These are phyloP conservation scores for Drosophila funebris DNA, from an alignment of 1,140 invertebrate species.

Conservation along the genomic window DNA sequence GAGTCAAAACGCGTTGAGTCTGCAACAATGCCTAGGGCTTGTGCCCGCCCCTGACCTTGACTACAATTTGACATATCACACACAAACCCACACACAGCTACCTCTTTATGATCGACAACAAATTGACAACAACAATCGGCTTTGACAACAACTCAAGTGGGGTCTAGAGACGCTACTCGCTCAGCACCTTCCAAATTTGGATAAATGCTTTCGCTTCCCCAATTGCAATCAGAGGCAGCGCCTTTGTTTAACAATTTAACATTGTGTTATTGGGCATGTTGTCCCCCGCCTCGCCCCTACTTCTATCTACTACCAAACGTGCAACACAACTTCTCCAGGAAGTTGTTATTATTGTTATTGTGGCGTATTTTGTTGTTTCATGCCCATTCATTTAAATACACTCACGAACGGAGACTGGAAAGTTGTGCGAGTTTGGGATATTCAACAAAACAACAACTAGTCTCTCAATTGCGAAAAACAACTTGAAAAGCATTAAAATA, in stretches of 20 bases:
- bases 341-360: constrained; percentile 69
- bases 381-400: constrained; percentile 52
- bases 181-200: constrained; percentile 54
- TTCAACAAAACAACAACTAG: too few species aligned
- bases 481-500: neutral
- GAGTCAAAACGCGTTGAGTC: constrained; percentile 16
- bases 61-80: constrained; percentile 65
- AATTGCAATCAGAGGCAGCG: constrained; percentile 42
- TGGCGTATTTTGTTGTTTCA: constrained; percentile 43
- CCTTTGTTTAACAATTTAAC: constrained; percentile 51
- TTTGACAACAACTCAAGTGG: constrained; percentile 61
- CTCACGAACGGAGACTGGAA: constrained; percentile 17
- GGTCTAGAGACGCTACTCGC: constrained; percentile 42
- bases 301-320: too few species aligned
- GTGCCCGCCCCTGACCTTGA: constrained; percentile 74
- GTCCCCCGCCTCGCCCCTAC: neutral
- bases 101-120: constrained; percentile 28
- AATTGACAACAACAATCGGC: constrained; percentile 47
- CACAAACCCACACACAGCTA: constrained; percentile 45
- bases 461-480: neutral
- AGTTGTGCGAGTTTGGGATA: too few species aligned
- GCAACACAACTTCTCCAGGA: constrained; percentile 70
- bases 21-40: constrained; percentile 45
- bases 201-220: constrained; percentile 44
- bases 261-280: constrained; percentile 16